Evolutionary conservation across 2,797 vertebrate genomes (phyloP).

Genomic region (Pseudochirops cupreus): DNA sequence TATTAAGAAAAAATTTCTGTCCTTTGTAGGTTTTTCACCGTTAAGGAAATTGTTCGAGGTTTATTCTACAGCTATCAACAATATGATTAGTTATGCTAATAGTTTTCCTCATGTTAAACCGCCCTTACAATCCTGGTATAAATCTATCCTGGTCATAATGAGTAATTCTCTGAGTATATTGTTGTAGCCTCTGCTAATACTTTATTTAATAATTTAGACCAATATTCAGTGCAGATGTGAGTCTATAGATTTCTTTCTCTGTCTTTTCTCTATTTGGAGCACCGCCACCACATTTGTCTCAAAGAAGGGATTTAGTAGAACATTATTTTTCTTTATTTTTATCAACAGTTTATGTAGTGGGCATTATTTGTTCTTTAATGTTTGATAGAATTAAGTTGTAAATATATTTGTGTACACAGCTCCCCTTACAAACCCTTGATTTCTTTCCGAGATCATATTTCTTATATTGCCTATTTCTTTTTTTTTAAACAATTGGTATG

Average conservation of each 20-base stretch:
- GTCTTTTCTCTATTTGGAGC: not conserved
- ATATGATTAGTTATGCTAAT: not conserved
- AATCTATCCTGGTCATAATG: not conserved
- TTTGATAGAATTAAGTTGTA: not conserved
- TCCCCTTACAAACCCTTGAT: not conserved
- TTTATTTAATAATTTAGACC: not conserved
- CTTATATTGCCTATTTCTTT: not conserved
- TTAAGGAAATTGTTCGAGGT: not conserved
- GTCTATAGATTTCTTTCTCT: not conserved
- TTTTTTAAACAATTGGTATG: not conserved
- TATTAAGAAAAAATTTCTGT: not conserved
- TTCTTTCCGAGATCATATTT: not conserved
- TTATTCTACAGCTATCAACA: not conserved
- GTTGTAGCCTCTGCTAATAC: not conserved
- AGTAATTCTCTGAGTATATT: not conserved
- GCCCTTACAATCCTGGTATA: not conserved
- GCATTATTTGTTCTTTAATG: not conserved
- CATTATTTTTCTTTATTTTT: not conserved
- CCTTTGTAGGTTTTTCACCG: not conserved
- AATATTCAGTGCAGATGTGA: not conserved
- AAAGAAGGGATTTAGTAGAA: not conserved
- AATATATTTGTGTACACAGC: not conserved
- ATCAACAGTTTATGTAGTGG: not conserved
- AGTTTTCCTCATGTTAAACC: not conserved
- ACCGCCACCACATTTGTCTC: not conserved